Percentiles rank a stretch among this genome's conserved stretches.
Evolutionary conservation across 1,140 invertebrate species (phyloP).

Genomic region (Orchesella cincta): DNA sequence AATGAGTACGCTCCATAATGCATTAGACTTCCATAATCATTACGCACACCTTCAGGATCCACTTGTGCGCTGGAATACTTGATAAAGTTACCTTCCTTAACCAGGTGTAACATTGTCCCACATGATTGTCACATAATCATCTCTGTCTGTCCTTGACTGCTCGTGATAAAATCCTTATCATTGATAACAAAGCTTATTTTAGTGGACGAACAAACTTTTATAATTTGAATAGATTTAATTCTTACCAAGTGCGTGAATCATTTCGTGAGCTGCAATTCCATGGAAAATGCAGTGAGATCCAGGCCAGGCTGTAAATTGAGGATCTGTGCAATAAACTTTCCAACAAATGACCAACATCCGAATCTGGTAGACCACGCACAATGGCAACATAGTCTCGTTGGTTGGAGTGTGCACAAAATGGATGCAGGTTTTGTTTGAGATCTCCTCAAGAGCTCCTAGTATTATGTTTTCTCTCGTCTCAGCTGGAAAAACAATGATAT

Average conservation of each 20-base stretch:
- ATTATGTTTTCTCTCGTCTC: constrained; percentile 54
- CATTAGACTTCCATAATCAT: constrained; percentile 49
- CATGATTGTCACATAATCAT: constrained; percentile 59
- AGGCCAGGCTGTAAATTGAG: constrained; percentile 39
- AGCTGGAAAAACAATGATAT: not conserved
- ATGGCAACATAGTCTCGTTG: constrained; percentile 30
- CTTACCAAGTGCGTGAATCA: constrained; percentile 61
- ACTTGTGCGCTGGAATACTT: constrained; percentile 28
- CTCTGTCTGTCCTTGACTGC: constrained; percentile 61
- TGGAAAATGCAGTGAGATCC: not conserved
- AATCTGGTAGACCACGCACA: not conserved
- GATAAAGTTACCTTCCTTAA: constrained; percentile 32
- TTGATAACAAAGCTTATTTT: too few species aligned
- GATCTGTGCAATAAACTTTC: constrained; percentile 53
- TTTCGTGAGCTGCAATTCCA: constrained; percentile 62
- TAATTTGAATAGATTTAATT: too few species aligned
- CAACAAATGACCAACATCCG: constrained; percentile 56
- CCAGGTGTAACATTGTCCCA: constrained; percentile 60
- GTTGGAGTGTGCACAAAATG: constrained; percentile 55
- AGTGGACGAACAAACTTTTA: too few species aligned
- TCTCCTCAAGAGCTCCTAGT: constrained; percentile 59
- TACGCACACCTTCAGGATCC: constrained; percentile 34
- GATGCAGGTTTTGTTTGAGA: constrained; percentile 64
- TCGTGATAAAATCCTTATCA: constrained; percentile 64
- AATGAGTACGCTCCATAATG: constrained; percentile 48